Evolutionary conservation across 1,140 invertebrate species (phyloP).

Genomic region (Drosophila kohkoa): DNA sequence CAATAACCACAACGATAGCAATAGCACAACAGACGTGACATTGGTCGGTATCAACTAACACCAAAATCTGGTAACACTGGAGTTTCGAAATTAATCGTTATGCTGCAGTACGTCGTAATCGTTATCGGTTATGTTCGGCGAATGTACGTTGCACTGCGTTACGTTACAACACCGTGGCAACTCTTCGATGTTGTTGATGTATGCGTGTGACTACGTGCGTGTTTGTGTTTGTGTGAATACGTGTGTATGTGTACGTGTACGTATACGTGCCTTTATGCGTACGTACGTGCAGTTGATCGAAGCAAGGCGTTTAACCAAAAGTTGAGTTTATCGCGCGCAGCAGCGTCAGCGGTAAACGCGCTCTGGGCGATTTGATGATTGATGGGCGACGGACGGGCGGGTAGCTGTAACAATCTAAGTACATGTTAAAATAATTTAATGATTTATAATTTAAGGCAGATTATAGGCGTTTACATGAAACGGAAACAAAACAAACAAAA

Average conservation of each 20-base stretch:
- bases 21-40: constrained; percentile 2
- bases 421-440: constrained; percentile 82
- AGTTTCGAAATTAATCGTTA: constrained; percentile 26
- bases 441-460: constrained; percentile 78
- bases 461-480: constrained; percentile 70
- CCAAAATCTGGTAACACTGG: constrained; percentile 10
- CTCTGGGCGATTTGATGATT: constrained; percentile 45
- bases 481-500: constrained; percentile 54
- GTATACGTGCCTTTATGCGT: neutral
- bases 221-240: neutral
- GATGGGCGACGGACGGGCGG: constrained; percentile 65
- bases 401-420: constrained; percentile 83
- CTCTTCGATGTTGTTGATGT: constrained; percentile 6
- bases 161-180: constrained; percentile 10
- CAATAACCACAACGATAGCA: constrained; percentile 13
- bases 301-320: constrained; percentile 69
- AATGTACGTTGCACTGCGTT: constrained; percentile 13
- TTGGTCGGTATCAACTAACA: constrained; percentile 14
- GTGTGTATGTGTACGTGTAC: constrained; percentile 1
- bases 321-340: constrained; percentile 59
- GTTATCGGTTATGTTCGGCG: constrained; percentile 16
- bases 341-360: constrained; percentile 48
- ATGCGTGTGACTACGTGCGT: neutral
- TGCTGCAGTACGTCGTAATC: constrained; percentile 19
- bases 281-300: constrained; percentile 45